Base-by-base conservation (phyloP, 2,113 vertebrate genomes). In the Cynopterus brachyotis region DNA sequence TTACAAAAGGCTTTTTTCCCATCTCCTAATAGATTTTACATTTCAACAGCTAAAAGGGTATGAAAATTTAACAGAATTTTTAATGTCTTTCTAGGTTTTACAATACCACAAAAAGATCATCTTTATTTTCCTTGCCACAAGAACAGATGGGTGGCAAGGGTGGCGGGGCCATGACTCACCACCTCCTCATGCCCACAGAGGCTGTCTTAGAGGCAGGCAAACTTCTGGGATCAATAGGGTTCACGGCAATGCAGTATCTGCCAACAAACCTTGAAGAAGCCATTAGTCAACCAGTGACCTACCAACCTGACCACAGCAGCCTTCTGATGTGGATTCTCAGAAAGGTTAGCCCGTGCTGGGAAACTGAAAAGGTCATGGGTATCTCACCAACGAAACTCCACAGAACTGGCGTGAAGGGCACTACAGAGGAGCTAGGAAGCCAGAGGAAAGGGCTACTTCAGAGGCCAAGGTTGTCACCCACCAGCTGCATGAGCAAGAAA, bases 51-150 rank as follows among this genome's bases (percentile, higher is more conserved):
- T 92, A 94, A 97, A 94, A 98, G 97, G 95, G 96, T 97, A 98
- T 98, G 96, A 98, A 98, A 98, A 98, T 98, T 98, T 98, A 98
- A 98, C 96, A 0, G 93, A 98, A 98, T 97, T 98, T 94, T 98
- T 98, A 98, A 98, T 98, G 98, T 93, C 97, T 98, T 98, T 98
- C 98, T 98, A 98, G 97, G 98, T 98, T 99, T 98, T 98, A 96
- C 1, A 96, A 98, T 96, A 96, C 98, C 98, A 97, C 98, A 98
- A 98, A 98, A 94, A 98, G 94, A 98, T 97, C 94, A 96, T 96
- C 95, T 97, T 95, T 55, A 2, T 83, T 96, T 67, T 96, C 94
- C 90, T 94, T n/a, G 79, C 97, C 96, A 97, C 92, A 97, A 96
- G 83, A 95, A 97, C 85, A 98, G 97, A 97, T 94, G 97, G 98